Percentiles rank a stretch among this genome's conserved stretches.
These are phyloP conservation scores for Tenebrio molitor DNA, from an alignment of 1,140 invertebrate genomes.

Conservation along the genomic window DNA sequence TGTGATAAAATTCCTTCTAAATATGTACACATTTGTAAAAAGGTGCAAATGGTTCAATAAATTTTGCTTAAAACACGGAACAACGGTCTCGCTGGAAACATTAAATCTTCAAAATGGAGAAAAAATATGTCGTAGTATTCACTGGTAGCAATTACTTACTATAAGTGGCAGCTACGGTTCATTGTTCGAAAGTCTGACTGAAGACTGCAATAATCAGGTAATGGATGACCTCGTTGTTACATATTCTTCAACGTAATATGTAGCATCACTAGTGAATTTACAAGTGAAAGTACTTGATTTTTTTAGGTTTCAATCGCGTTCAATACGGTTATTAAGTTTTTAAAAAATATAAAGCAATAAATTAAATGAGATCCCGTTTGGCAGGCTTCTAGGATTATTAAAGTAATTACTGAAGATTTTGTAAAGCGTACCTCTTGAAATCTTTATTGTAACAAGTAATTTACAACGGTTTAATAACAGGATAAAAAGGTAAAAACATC, in stretches of 20 bases:
- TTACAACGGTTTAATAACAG: too few relatives aligned
- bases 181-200: slow-evolving; percentile 10
- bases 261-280: slow-evolving; percentile 44
- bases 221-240: slow-evolving; percentile 44
- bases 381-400: not conserved
- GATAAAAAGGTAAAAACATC: too few relatives aligned
- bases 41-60: too few relatives aligned
- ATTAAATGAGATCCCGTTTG: slow-evolving; percentile 28
- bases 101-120: not conserved
- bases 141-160: not conserved
- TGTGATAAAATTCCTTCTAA: too few relatives aligned
- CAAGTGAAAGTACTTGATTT: slow-evolving; percentile 44
- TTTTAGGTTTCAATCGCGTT: slow-evolving; percentile 27
- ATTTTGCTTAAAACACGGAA: too few relatives aligned
- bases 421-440: not conserved
- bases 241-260: slow-evolving; percentile 41
- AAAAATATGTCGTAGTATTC: not conserved
- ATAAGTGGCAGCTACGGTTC: not conserved
- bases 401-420: slow-evolving; percentile 12
- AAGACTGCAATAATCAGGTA: slow-evolving; percentile 22
- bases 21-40: too few relatives aligned
- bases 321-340: slow-evolving; percentile 38
- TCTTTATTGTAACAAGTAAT: too few relatives aligned
- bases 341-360: slow-evolving; percentile 33
- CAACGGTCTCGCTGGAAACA: too few relatives aligned